phyloP scores from a whole-genome alignment of 2,797 vertebrate genomes.

The Spondyliosoma cantharus region DNA sequence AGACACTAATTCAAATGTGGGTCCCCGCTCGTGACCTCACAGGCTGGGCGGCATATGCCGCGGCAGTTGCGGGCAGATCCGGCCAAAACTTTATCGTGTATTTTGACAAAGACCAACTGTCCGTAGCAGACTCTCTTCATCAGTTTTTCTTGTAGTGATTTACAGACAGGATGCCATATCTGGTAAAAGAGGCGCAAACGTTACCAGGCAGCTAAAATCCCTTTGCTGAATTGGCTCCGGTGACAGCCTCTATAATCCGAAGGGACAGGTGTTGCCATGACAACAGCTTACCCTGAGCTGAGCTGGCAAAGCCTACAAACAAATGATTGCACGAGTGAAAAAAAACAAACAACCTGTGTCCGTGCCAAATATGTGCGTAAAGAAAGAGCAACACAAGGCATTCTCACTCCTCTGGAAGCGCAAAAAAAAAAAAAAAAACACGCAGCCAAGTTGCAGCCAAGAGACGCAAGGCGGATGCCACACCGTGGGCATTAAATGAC shows the following conservation, averaged over 20 bases:
- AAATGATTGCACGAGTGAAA: slow-evolving; percentile 68
- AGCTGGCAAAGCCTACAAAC: slow-evolving; percentile 72
- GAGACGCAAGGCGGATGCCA: slow-evolving; percentile 17
- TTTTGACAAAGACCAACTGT: slow-evolving; percentile 1
- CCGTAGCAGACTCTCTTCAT: neutral
- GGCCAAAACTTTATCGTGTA: neutral
- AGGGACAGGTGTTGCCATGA: slow-evolving; percentile 77
- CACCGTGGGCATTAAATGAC: slow-evolving; percentile 29
- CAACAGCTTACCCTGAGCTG: slow-evolving; percentile 72
- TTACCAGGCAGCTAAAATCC: slow-evolving; percentile 57
- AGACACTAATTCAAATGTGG: slow-evolving; percentile 49
- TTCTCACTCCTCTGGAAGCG: slow-evolving; percentile 25
- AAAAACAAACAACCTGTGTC: slow-evolving; percentile 31
- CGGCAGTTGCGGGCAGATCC: slow-evolving; percentile 9
- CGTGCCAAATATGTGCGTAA: slow-evolving; percentile 54
- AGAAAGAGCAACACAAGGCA: slow-evolving; percentile 35
- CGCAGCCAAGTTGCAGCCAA: neutral
- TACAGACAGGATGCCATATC: slow-evolving; percentile 8
- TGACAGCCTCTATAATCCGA: slow-evolving; percentile 64
- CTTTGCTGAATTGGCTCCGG: slow-evolving; percentile 65
- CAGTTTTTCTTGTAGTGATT: neutral
- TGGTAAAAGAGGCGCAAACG: slow-evolving; percentile 45
- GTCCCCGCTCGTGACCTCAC: slow-evolving; percentile 49
- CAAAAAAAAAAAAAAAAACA: neutral
- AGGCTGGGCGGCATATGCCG: slow-evolving; percentile 50